These are phyloP conservation scores for Plebejus argus DNA, from an alignment of 2,888 invertebrate species.

Conservation along the genomic window DNA sequence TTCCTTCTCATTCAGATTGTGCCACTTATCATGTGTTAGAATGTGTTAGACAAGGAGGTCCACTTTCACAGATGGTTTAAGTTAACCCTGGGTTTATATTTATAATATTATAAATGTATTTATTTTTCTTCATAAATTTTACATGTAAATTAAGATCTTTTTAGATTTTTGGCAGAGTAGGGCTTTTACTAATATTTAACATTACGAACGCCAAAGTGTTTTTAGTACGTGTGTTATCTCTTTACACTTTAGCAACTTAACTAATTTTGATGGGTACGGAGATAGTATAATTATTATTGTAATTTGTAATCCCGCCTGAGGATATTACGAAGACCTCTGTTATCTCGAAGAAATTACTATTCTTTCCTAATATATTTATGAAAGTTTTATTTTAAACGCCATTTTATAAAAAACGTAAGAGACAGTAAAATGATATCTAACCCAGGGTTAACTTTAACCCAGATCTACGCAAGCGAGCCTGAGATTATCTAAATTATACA, in stretches of 20 bases:
- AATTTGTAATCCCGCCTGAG: too few relatives aligned
- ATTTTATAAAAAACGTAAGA: background rate
- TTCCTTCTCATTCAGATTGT: constrained; percentile 56
- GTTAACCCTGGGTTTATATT: background rate
- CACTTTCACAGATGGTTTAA: background rate
- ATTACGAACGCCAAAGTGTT: too few relatives aligned
- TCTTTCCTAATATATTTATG: background rate
- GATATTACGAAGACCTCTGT: too few relatives aligned
- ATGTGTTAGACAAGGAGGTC: constrained; percentile 28
- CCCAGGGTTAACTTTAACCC: background rate
- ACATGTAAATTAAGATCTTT: too few relatives aligned
- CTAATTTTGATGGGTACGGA: too few relatives aligned
- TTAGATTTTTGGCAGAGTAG: too few relatives aligned
- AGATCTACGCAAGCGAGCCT: background rate
- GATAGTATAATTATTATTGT: too few relatives aligned
- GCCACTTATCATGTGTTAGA: constrained; percentile 33
- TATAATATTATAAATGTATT: too few relatives aligned
- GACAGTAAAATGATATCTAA: background rate
- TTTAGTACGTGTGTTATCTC: too few relatives aligned
- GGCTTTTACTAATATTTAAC: too few relatives aligned
- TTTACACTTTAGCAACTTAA: too few relatives aligned
- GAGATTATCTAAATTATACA: constrained; percentile 16
- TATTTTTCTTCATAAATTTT: too few relatives aligned
- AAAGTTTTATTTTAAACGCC: background rate
- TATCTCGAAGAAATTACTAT: background rate